Conservation (phyloP, 2,113 vertebrate genomes). For the Halcyon malimbica region DNA sequence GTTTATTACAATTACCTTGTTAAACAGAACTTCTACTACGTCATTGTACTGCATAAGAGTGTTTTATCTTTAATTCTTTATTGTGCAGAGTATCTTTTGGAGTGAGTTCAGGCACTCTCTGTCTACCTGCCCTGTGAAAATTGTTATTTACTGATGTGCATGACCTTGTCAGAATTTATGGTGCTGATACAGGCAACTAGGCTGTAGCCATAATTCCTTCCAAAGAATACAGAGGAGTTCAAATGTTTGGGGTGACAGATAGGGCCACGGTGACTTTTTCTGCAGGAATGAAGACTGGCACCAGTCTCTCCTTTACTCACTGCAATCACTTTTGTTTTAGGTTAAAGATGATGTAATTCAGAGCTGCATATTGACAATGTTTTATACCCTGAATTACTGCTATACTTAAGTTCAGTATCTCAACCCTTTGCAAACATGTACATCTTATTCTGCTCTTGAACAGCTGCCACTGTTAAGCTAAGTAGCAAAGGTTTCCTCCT, state of each 20-base stretch:
- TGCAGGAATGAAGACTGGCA: not conserved
- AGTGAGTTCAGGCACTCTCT: not conserved
- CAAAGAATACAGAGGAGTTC: not conserved
- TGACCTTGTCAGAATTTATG: constrained; percentile 29
- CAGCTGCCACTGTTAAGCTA: not conserved
- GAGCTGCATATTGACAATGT: not conserved
- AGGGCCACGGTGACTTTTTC: not conserved
- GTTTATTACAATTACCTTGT: not conserved
- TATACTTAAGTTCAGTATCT: not conserved
- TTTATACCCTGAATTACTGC: constrained; percentile 9
- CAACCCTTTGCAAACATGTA: not conserved
- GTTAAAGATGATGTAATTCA: constrained; percentile 44
- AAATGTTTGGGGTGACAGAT: not conserved
- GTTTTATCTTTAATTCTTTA: not conserved
- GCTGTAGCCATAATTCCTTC: not conserved
- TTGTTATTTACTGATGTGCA: not conserved
- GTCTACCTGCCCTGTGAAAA: not conserved
- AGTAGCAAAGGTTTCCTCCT: not conserved
- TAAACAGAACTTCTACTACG: not conserved
- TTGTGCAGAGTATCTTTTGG: not conserved
- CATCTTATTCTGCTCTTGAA: not conserved
- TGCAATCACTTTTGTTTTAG: not conserved
- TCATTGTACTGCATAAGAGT: not conserved
- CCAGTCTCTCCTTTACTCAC: not conserved
- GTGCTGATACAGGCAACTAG: not conserved